Percentiles rank a stretch among this genome's conserved stretches.
Evolutionary conservation across 2,113 vertebrate genomes (phyloP).

Genomic region (Heterochromis multidens): DNA sequence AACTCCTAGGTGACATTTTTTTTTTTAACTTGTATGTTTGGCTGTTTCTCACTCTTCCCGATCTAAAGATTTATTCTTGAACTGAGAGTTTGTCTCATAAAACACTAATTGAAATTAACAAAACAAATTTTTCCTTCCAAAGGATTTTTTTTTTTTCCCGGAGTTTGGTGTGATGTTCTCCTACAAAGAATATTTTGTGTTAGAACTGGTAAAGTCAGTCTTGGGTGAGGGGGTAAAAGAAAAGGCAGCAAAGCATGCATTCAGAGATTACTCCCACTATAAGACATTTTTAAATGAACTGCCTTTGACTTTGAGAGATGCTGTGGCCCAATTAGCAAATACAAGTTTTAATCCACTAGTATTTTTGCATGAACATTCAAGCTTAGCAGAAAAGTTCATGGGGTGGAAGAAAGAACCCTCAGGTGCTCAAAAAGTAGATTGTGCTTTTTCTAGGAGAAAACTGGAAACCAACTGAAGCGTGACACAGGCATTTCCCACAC

Average conservation of each 20-base stretch:
- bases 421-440: conserved; percentile 18
- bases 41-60: background rate
- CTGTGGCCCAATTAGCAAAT: conserved; percentile 1
- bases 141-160: background rate
- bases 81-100: background rate
- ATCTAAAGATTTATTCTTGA: background rate
- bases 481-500: background rate
- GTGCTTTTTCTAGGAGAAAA: background rate
- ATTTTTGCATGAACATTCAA: conserved; percentile 18
- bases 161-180: conserved; percentile 5
- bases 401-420: conserved; percentile 12
- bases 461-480: background rate
- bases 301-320: conserved; percentile 22
- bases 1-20: no score
- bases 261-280: conserved; percentile 31
- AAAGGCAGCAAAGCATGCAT: background rate
- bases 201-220: background rate
- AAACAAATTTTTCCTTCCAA: background rate
- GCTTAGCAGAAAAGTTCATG: background rate
- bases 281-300: conserved; percentile 26
- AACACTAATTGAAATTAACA: background rate
- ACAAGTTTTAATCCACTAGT: conserved; percentile 26
- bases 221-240: background rate
- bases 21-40: no score
- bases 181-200: background rate